Evolutionary conservation across 2,113 vertebrate species (phyloP).

Genomic region (Montifringilla adamsi): DNA sequence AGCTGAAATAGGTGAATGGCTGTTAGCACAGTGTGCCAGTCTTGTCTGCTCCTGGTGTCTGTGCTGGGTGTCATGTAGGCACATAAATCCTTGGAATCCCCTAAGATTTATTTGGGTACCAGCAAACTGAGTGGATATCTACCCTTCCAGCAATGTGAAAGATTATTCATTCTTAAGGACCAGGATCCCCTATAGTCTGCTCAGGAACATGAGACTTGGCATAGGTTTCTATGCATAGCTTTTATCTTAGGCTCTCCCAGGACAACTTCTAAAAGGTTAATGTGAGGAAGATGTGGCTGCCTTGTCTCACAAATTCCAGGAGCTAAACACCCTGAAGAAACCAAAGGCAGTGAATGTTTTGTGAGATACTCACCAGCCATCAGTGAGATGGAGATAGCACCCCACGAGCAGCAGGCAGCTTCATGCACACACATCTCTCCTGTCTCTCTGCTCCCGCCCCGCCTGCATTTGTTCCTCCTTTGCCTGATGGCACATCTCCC

Average conservation of each 20-base stretch:
- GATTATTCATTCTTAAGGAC: neutral
- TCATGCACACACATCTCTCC: neutral
- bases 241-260: neutral
- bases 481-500: constrained; percentile 50
- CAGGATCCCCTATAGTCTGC: neutral
- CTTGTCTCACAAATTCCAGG: neutral
- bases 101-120: neutral
- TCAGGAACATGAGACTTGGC: neutral
- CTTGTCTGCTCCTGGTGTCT: neutral
- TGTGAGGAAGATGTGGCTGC: neutral
- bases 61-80: neutral
- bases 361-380: neutral
- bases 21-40: neutral
- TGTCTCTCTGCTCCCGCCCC: neutral
- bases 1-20: neutral
- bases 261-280: neutral
- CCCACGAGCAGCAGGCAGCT: constrained; percentile 5
- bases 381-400: neutral
- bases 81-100: neutral
- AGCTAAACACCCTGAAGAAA: neutral
- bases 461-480: constrained; percentile 50
- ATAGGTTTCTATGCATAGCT: neutral
- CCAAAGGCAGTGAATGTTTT: neutral
- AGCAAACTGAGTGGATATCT: neutral
- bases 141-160: neutral